A percentile compares a stretch with the other conserved stretches of the same genome.
Evolutionary conservation across 2,888 invertebrate genomes (phyloP).

Genomic region (Drosophila tanythrix): DNA sequence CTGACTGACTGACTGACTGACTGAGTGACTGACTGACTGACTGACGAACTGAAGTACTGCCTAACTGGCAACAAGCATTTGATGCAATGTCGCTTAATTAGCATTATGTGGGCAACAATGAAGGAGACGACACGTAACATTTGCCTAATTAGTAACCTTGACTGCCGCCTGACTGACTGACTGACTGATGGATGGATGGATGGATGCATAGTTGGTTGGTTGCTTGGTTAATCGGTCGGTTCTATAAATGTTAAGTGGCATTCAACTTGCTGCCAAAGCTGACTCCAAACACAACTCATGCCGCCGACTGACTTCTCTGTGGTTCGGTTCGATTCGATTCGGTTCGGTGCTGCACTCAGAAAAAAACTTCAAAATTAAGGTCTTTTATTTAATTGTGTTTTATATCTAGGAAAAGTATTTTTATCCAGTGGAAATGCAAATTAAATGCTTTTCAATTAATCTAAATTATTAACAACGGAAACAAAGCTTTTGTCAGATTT

Average conservation of each 20-base stretch:
- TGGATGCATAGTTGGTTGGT: constrained; percentile 8
- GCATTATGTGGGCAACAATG: constrained; percentile 53
- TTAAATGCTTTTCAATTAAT: background rate
- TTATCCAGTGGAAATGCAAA: background rate
- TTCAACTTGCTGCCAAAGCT: constrained; percentile 48
- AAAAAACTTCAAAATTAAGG: background rate
- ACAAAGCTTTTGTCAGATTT: accelerated
- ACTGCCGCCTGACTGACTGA: constrained; percentile 52
- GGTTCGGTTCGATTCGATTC: background rate
- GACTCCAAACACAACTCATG: constrained; percentile 40
- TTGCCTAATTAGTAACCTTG: constrained; percentile 76
- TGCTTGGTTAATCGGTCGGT: constrained; percentile 12
- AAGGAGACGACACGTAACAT: constrained; percentile 32
- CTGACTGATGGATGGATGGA: constrained; percentile 32
- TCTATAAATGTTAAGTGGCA: constrained; percentile 51
- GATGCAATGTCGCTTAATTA: constrained; percentile 76
- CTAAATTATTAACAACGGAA: background rate
- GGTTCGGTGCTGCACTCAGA: background rate
- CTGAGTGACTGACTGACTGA: constrained; percentile 7
- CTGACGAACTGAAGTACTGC: constrained; percentile 3
- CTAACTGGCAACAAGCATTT: constrained; percentile 44
- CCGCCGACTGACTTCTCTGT: constrained; percentile 11
- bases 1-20: background rate
- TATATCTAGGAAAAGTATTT: background rate
- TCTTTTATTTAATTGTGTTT: no score